Evolutionary conservation across 1,140 invertebrate genomes (phyloP), one percentile per base, ranked within the genome.

Genomic region (honey bee (Apis mellifera)): DNA sequence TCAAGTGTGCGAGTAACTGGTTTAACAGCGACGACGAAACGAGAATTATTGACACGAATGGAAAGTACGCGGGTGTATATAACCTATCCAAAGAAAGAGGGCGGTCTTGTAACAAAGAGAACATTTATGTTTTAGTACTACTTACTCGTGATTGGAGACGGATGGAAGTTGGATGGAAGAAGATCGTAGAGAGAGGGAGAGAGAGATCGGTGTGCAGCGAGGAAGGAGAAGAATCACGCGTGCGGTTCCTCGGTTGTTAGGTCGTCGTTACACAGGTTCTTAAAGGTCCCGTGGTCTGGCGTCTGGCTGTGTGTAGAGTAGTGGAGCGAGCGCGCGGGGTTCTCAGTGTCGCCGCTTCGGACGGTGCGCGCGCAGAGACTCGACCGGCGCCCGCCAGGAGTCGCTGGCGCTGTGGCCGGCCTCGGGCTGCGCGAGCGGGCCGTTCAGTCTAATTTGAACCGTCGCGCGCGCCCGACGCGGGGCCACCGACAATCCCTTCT

Each of bases 371-470:
- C 92, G 92, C 91, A 91, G 89, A 93, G 91, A 86, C 93, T 94
- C 91, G 70, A 90, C 92, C 93, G 93, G 93, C 92, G 87, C 90
- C 93, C 93, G 89, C 91, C 82, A 93, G 91, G 87, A 91, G 92
- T 87, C 94, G 93, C 94, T 94, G 91, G 84, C 91, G 89, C 91
- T 92, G 91, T 91, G 90, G 90, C 92, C 93, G 93, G 93, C 91
- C 92, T 94, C 91, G 89, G 87, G 84, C 82, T 89, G 85, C 90
- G 90, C 90, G 89, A 92, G 91, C 92, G 90, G 90, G 91, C 91
- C 86, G 92, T 90, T 94, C 93, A 94, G 93, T 94, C 93, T 93
- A 94, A 94, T 94, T 94, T 94, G 93, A 94, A 94, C 93, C 93
- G 93, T 93, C 92, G 92, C 92, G 93, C 92, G 92, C 91, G 90